These are phyloP conservation scores for Myotis pilosus DNA, from an alignment of 2,797 vertebrate genomes.

Conservation along the genomic window DNA sequence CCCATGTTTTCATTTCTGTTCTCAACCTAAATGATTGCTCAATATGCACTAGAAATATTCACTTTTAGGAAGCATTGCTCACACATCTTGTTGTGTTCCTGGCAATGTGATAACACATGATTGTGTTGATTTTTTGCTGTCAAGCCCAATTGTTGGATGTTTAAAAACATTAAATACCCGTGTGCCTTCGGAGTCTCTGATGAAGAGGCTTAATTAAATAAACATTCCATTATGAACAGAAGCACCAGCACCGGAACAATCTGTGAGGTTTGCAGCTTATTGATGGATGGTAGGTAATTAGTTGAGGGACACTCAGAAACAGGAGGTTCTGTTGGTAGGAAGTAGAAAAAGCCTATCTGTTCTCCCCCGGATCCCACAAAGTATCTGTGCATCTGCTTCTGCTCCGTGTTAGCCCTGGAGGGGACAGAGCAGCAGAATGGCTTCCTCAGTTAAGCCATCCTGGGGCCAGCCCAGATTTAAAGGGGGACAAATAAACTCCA, in stretches of 20 bases:
- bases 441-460: not conserved
- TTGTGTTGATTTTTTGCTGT: constrained; percentile 35
- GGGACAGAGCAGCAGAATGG: not conserved
- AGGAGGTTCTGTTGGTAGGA: not conserved
- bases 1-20: not conserved
- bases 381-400: not conserved
- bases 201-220: constrained; percentile 65
- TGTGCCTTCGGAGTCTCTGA: constrained; percentile 33
- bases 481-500: not conserved
- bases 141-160: constrained; percentile 49
- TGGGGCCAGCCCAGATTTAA: not conserved
- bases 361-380: not conserved
- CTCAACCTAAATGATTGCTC: constrained; percentile 15
- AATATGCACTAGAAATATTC: not conserved
- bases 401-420: not conserved
- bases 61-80: not conserved
- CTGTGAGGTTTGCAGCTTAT: not conserved
- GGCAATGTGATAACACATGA: not conserved
- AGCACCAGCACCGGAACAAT: not conserved
- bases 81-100: constrained; percentile 42
- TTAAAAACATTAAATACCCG: constrained; percentile 53
- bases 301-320: not conserved
- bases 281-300: not conserved
- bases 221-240: constrained; percentile 39
- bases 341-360: not conserved